phyloP scores from a whole-genome alignment of 1,140 invertebrate genomes.

The Musca domestica region DNA sequence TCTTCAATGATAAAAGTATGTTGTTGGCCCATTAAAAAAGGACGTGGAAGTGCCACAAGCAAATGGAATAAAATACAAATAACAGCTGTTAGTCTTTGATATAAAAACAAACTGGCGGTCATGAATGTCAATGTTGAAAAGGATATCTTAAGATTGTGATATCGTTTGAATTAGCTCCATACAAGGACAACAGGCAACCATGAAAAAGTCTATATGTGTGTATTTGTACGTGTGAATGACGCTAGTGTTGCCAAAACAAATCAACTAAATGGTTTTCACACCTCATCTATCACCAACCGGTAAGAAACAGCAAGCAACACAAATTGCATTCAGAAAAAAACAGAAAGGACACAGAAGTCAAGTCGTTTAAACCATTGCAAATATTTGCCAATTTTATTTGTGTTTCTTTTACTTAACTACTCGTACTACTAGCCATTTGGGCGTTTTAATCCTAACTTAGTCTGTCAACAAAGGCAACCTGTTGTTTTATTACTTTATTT shows the following conservation, averaged over 20 bases:
- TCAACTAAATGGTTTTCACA: slow-evolving; percentile 1
- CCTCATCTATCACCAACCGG: background rate
- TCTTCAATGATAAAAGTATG: background rate
- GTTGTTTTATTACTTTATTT: slow-evolving; percentile 17
- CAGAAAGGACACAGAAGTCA: background rate
- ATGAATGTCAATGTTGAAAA: no score
- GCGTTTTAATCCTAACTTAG: background rate
- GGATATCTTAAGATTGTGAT: no score
- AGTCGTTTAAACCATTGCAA: background rate
- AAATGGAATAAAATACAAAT: background rate
- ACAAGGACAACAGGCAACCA: no score
- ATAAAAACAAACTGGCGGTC: background rate
- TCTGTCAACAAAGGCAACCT: background rate
- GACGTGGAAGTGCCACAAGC: background rate
- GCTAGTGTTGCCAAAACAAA: background rate
- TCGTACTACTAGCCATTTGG: background rate
- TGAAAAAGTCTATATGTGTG: no score
- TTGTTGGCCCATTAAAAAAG: background rate
- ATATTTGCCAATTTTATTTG: background rate
- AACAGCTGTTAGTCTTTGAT: slow-evolving; percentile 1
- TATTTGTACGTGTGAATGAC: no score
- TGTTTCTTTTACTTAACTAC: background rate
- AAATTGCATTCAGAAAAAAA: background rate
- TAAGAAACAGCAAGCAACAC: background rate
- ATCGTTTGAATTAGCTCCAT: no score